Evolutionary conservation across 2,797 vertebrate genomes (phyloP), one percentile per base, ranked within the genome.

Genomic region (Etheostoma nigrum): DNA sequence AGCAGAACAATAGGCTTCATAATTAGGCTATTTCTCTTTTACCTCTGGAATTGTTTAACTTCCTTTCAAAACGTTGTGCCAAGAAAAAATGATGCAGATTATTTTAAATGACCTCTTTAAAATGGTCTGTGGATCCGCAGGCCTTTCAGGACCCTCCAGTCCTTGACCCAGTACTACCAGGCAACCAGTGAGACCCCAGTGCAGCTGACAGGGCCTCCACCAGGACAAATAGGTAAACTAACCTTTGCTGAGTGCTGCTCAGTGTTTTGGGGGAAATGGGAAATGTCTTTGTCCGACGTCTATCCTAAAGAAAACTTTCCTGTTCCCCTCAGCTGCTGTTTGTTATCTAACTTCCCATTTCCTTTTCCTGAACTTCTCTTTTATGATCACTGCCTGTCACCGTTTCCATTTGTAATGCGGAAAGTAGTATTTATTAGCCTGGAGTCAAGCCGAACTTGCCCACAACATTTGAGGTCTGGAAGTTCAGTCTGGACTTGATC

Each of bases 111-210:
- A 36, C 40, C 21, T 40, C 8, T 7, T 3, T 6, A 25, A 72
- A 44, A 74, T 52, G 1, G 45, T 6, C 48, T 71, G 16, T 65
- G 52, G 4, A 40, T 65, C 30, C 0, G 1, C 16, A 65, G 61
- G 30, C 0, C 8, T 1, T 3, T 52, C 12, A n/a, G 0, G 1
- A 27, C 2, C 40, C 4, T n/a, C 23, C 30, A 36, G 48, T 16
- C 8, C 14, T 10, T 3, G 25, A 23, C n/a, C 25, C 11, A 6
- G 48, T 27, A 15, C 47, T 15, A 6, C 30, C 2, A 0, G n/a
- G 6, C 21, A n/a, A 2, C 36, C 44, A 27, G 2, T 15, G 1
- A 33, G 45, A 42, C 11, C 12, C 12, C 2, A 15, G 7, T 4
- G 12, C 15, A 15, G 4, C 11, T 2, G 10, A 6, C 0, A 47